Base-by-base conservation (phyloP, 2,888 invertebrate species). In the Leptopilina drosophilae region DNA sequence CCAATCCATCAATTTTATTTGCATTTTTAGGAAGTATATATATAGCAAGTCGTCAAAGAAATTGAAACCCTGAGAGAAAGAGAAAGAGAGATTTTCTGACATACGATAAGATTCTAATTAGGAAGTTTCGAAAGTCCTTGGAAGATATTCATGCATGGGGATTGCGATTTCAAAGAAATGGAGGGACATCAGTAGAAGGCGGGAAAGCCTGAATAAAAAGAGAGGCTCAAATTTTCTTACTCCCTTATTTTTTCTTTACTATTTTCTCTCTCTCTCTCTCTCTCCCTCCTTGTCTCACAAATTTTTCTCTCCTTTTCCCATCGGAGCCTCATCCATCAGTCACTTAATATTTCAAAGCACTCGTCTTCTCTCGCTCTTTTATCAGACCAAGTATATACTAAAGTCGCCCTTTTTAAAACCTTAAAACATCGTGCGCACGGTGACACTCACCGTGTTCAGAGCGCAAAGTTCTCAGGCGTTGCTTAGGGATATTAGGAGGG, bases 311-410 rank as follows among this genome's bases (percentile, higher is more conserved):
- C 80, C 82, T 81, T 84, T 83, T 80, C 84, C 87, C 89, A 86
- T 86, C 85, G 87, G 88, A 90, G 88, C 82, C 89, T 88, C 90
- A 90, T 90, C 90, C 90, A 90, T 90, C 90, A 90, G 90, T 90
- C 90, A 90, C 90, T 90, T 89, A 90, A 90, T 90, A 90, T 90
- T 90, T 90, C 89, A 90, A 89, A 88, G 88, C 86, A 87, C 82
- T 87, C 81, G 84, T 84, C 84, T 81, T 78, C 83, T 82, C 81
- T 84, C 49, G 66, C 83, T 76, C 81, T 82, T 12, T 80, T 80
- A 42, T 78, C 80, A 78, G 81, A 80, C 81, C 83, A 82, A 46
- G 75, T 59, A 76, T 46, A 20, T 64, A 77, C 80, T 82, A 83
- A 42, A 81, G 83, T 81, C 85, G 85, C 86, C 86, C 87, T 87